These are phyloP conservation scores for Anoplophora glabripennis DNA, from an alignment of 1,140 invertebrate genomes.

Conservation along the genomic window DNA sequence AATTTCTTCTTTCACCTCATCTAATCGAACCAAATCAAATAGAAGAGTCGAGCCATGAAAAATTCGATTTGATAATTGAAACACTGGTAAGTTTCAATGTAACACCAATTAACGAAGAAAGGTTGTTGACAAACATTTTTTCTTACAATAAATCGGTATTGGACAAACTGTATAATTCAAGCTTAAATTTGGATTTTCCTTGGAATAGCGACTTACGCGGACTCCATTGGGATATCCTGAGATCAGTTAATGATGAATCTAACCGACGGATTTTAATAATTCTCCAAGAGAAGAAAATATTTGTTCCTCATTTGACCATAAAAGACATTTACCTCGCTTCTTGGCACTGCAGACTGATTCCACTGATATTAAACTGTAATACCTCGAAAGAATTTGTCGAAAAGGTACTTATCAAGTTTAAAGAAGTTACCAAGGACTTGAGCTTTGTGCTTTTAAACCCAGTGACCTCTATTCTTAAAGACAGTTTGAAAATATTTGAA, in stretches of 20 bases:
- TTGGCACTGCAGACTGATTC: not conserved
- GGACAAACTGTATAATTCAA: not conserved
- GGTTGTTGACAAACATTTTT: not conserved
- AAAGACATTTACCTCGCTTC: not conserved
- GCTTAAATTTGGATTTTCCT: not conserved
- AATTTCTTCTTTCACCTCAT: not conserved
- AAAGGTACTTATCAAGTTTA: not conserved
- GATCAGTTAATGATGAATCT: not conserved
- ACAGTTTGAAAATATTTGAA: not conserved
- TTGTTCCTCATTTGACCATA: not conserved
- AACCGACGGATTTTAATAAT: not conserved
- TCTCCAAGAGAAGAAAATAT: not conserved
- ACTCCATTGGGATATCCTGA: not conserved
- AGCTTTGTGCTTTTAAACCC: not conserved
- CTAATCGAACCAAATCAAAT: not conserved
- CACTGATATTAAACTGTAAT: not conserved
- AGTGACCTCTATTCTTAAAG: not conserved
- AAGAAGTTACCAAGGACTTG: not conserved
- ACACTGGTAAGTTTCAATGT: slow-evolving; percentile 1
- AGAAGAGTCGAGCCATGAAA: not conserved
- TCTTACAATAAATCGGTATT: not conserved
- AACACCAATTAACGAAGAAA: not conserved
- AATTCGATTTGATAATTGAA: not conserved
- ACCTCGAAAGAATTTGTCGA: not conserved
- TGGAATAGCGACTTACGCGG: not conserved